Percentiles rank a stretch among this genome's conserved stretches.
phyloP scores from a whole-genome alignment of 2,888 invertebrate genomes.

The Luperina testacea region DNA sequence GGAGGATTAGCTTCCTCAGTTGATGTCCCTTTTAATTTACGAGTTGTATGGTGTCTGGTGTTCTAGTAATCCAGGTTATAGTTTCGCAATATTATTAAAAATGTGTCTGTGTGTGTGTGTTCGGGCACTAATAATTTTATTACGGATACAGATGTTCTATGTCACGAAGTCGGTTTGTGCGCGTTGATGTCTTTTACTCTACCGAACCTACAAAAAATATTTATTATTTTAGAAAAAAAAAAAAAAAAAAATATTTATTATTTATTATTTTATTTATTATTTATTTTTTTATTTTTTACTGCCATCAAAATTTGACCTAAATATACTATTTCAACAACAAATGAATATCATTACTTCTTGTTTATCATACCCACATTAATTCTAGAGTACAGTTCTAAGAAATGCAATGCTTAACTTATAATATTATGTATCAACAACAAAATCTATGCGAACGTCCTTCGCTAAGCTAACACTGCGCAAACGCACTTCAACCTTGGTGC shows the following conservation, averaged over 20 bases:
- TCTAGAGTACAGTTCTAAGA: conserved; percentile 39
- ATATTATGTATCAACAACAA: conserved; percentile 57
- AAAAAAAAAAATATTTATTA: background rate
- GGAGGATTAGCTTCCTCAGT: conserved; percentile 19
- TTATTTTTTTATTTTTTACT: too few species aligned
- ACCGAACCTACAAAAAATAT: background rate
- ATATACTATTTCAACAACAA: conserved; percentile 3
- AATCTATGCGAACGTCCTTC: conserved; percentile 65
- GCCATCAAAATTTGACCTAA: background rate
- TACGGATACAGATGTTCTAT: too few species aligned
- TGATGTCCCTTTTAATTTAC: conserved; percentile 15
- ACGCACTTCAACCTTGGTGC: conserved; percentile 62
- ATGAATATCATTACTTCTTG: background rate
- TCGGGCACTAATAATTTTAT: background rate
- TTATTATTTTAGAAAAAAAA: too few species aligned
- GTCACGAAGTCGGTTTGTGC: background rate
- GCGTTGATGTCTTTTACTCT: conserved; percentile 66
- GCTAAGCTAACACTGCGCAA: conserved; percentile 55
- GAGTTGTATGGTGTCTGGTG: background rate
- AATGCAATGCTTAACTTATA: conserved; percentile 32
- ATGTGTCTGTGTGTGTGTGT: background rate
- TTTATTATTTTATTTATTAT: too few species aligned
- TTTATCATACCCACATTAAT: conserved; percentile 10
- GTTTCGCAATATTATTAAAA: background rate
- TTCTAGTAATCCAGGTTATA: conserved; percentile 3